Evolutionary conservation across 2,113 vertebrate species (phyloP).

Genomic region (Anas platyrhynchos): DNA sequence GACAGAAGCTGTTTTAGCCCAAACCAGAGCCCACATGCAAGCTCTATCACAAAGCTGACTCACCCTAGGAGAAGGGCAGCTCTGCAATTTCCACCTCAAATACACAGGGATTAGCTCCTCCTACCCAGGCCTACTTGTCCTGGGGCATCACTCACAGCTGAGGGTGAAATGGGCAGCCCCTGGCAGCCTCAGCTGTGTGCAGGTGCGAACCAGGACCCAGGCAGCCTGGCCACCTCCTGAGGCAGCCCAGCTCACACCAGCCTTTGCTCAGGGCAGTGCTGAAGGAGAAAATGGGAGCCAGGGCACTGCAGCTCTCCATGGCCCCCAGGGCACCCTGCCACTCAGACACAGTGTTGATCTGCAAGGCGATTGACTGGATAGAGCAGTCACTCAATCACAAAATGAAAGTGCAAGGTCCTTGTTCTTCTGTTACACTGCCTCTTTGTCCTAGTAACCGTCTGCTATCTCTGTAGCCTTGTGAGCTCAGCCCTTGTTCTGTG

Average conservation of each 20-base stretch:
- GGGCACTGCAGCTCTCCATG: fast-evolving
- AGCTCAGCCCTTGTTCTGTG: neutral
- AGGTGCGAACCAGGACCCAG: neutral
- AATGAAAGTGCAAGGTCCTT: neutral
- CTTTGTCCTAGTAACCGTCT: neutral
- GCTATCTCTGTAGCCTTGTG: neutral
- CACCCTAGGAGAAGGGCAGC: fast-evolving
- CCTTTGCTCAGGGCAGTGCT: fast-evolving
- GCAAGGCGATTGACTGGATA: too few relatives aligned
- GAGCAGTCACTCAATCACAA: neutral
- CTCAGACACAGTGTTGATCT: too few relatives aligned
- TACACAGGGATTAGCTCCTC: neutral
- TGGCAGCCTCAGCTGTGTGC: neutral
- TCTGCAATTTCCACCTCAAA: neutral
- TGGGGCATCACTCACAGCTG: neutral
- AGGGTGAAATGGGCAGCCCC: neutral
- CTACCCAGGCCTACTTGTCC: neutral
- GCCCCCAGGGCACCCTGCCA: neutral
- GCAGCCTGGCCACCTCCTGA: neutral
- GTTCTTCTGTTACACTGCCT: neutral
- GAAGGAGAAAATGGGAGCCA: neutral
- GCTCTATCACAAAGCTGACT: fast-evolving
- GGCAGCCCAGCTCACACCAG: neutral
- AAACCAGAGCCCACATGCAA: fast-evolving
- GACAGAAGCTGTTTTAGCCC: neutral